Evolutionary conservation across 2,797 vertebrate species (phyloP), one percentile per base, ranked within the genome.

Genomic region (Synaphobranchus kaupii): DNA sequence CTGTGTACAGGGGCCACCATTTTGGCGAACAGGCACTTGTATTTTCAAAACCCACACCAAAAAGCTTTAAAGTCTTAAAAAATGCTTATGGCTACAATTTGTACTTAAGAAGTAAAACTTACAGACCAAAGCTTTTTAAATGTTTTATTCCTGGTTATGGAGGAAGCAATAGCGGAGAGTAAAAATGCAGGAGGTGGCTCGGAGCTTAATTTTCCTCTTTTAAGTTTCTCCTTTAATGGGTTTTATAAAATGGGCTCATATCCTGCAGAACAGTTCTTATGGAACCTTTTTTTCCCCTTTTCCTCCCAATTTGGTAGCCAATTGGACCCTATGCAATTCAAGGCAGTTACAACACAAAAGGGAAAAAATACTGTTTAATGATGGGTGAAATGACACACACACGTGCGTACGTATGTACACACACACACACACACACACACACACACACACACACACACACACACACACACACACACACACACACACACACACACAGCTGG

Each of bases 201-300:
- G 0, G 80, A 25, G 25, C 8, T 22, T 82, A 25, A 66, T 83
- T 83, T 12, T 4, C 4, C 6, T 17, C 86, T 87, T 84, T 86
- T 90, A 88, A 87, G 87, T 84, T 89, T 85, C 44, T 54, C 58
- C 89, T 86, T 88, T 87, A 13, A 63, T 56, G 85, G 39, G 86
- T 86, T 90, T 90, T 88, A 90, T 89, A 48, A 87, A 86, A 68
- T 89, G 83, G 60, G 88, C 82, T 22, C 20, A 0, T 86, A 84
- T 87, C 84, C 87, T 84, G 73, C 88, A 84, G 86, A 82, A 66
- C 20, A 39, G 81, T 56, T 84, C 86, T 86, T 34, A 44, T 85
- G 48, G 68, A 71, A 28, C 17, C 1, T 28, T 25, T 60, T 60
- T n/a, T n/a, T n/a, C n/a, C n/a, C n/a, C n/a, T n/a, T n/a, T n/a